Evolutionary conservation across 2,888 invertebrate genomes (phyloP).

Genomic region (Dolichopus griseipennis): DNA sequence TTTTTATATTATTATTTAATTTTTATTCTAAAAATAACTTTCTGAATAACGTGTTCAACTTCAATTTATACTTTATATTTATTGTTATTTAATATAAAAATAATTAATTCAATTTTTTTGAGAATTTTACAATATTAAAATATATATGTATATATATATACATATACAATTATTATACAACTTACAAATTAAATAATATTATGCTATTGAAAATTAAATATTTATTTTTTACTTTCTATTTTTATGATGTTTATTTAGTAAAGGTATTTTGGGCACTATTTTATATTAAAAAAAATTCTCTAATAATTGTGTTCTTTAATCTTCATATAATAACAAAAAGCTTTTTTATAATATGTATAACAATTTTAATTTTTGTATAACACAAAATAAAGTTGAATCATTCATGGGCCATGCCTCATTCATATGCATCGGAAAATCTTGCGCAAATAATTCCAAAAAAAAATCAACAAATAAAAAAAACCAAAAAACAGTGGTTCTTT

Average conservation of each 20-base stretch:
- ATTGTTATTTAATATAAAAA: not conserved
- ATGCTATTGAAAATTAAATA: not conserved
- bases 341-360: not conserved
- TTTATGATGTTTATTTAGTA: not conserved
- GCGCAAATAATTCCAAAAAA: too few species aligned
- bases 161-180: not conserved
- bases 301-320: not conserved
- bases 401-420: too few species aligned
- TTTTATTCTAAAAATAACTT: too few species aligned
- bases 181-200: not conserved
- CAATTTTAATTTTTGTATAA: not conserved
- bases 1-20: not conserved
- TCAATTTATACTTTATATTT: not conserved
- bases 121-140: not conserved
- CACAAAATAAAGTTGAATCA: too few species aligned
- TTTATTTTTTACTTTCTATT: not conserved
- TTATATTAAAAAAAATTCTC: not conserved
- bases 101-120: not conserved
- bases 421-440: too few species aligned
- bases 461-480: too few species aligned
- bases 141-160: not conserved
- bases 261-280: not conserved
- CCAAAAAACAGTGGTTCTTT: too few species aligned
- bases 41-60: not conserved
- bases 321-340: not conserved